phyloP scores from a whole-genome alignment of 2,888 invertebrate genomes.

The Leptinotarsa juncta region DNA sequence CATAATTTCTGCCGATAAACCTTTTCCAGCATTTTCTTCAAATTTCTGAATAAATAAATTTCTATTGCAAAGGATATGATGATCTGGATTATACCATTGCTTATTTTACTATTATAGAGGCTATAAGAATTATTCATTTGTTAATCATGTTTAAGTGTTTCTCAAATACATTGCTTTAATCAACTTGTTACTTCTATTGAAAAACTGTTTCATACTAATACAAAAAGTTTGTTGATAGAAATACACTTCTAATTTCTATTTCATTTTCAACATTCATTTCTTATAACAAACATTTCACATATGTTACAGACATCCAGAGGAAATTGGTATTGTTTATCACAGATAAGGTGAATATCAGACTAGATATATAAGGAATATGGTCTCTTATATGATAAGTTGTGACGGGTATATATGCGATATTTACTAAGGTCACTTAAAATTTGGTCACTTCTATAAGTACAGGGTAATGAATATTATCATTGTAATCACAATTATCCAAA shows the following conservation, averaged over 20 bases:
- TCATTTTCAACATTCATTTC: slow-evolving; percentile 7
- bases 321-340: slow-evolving; percentile 67
- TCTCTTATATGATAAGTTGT: slow-evolving; percentile 44
- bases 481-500: slow-evolving; percentile 72
- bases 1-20: too few species aligned
- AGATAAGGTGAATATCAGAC: slow-evolving; percentile 65
- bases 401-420: slow-evolving; percentile 43
- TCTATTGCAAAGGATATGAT: too few species aligned
- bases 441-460: slow-evolving; percentile 75
- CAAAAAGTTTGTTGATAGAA: slow-evolving; percentile 2
- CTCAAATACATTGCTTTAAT: neutral
- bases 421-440: slow-evolving; percentile 63
- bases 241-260: slow-evolving; percentile 1
- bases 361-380: slow-evolving; percentile 57
- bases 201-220: neutral
- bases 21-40: too few species aligned
- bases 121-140: too few species aligned
- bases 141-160: neutral
- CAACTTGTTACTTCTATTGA: neutral
- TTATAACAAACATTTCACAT: slow-evolving; percentile 24
- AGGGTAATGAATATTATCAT: slow-evolving; percentile 79
- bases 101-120: too few species aligned
- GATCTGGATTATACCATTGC: too few species aligned
- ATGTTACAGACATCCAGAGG: slow-evolving; percentile 50
- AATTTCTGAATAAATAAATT: too few species aligned